phyloP scores from a whole-genome alignment of 2,113 vertebrate genomes.

The Oryzias javanicus region DNA sequence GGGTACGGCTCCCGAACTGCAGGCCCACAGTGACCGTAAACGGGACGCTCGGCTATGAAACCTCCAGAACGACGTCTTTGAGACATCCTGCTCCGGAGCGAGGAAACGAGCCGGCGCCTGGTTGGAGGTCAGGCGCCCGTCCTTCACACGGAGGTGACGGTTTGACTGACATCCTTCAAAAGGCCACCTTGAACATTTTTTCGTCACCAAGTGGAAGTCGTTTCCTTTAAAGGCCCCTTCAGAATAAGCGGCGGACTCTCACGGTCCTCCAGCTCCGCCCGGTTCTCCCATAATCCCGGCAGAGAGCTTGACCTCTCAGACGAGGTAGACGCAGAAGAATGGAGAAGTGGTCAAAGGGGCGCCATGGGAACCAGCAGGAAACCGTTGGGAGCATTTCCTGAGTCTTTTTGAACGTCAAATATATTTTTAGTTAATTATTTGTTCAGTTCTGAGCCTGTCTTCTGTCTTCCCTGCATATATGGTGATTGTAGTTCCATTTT shows the following conservation, averaged over 20 bases:
- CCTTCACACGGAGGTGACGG: conserved; percentile 17
- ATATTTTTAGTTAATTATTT: background rate
- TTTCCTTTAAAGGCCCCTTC: conserved; percentile 56
- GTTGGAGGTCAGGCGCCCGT: conserved; percentile 18
- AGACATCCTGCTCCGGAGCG: conserved; percentile 45
- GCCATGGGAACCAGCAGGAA: conserved; percentile 24
- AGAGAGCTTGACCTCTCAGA: conserved; percentile 1
- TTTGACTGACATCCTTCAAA: conserved; percentile 32
- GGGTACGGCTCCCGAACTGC: conserved; percentile 57
- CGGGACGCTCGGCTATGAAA: background rate
- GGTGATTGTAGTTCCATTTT: background rate
- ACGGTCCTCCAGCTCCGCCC: conserved; percentile 19
- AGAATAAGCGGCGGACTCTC: conserved; percentile 36
- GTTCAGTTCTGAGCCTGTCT: no score
- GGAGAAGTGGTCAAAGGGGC: background rate
- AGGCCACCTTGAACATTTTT: conserved; percentile 34
- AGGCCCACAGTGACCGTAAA: conserved; percentile 15
- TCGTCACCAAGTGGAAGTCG: conserved; percentile 8
- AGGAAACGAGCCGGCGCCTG: conserved; percentile 38
- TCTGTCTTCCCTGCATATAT: no score
- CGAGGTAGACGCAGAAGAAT: background rate
- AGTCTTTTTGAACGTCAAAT: conserved; percentile 2
- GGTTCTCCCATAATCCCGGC: conserved; percentile 7
- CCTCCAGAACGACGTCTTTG: conserved; percentile 14
- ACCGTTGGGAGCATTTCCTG: conserved; percentile 18